Percentiles rank a stretch among this genome's conserved stretches.
phyloP scores from a whole-genome alignment of 92 coral and sea anemone species.

The Muricea muricata region DNA sequence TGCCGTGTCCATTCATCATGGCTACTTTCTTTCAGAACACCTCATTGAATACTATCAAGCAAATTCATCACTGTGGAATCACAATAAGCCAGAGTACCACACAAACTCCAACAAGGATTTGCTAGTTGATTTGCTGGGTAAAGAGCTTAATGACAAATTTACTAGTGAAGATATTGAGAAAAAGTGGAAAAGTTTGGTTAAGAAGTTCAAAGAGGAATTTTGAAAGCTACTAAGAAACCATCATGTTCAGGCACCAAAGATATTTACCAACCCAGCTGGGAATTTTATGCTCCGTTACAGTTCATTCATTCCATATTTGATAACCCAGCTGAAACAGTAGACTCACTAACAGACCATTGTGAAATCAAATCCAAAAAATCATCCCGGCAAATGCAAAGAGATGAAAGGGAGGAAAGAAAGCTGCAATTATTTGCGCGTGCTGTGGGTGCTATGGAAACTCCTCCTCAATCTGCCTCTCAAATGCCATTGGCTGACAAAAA shows the following conservation, averaged over 20 bases:
- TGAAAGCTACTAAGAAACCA: conserved; percentile 39
- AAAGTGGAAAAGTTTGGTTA: conserved; percentile 33
- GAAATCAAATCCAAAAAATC: conserved; percentile 14
- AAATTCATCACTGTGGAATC: conserved; percentile 37
- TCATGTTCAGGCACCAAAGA: conserved; percentile 39
- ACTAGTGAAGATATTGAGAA: conserved; percentile 7
- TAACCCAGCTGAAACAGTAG: conserved; percentile 35
- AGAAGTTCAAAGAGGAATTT: conserved; percentile 36
- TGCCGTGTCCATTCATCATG: background rate
- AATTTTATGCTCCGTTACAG: conserved; percentile 38
- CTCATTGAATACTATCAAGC: conserved; percentile 4
- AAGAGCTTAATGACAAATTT: conserved; percentile 37
- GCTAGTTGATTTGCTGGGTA: conserved; percentile 24
- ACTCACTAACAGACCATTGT: conserved; percentile 9
- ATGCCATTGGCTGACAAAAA: background rate
- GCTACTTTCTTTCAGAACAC: conserved; percentile 27
- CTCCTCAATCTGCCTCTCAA: background rate
- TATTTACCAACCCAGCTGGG: conserved; percentile 16
- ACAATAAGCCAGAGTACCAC: conserved; percentile 22
- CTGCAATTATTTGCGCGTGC: conserved; percentile 64
- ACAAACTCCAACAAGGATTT: conserved; percentile 38
- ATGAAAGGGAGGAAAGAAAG: conserved; percentile 40
- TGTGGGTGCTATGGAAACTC: conserved; percentile 50
- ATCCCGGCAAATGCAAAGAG: conserved; percentile 4
- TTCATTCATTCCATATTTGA: conserved; percentile 31